phyloP scores from a whole-genome alignment of 1,140 invertebrate species.

The Dryas iulia region DNA sequence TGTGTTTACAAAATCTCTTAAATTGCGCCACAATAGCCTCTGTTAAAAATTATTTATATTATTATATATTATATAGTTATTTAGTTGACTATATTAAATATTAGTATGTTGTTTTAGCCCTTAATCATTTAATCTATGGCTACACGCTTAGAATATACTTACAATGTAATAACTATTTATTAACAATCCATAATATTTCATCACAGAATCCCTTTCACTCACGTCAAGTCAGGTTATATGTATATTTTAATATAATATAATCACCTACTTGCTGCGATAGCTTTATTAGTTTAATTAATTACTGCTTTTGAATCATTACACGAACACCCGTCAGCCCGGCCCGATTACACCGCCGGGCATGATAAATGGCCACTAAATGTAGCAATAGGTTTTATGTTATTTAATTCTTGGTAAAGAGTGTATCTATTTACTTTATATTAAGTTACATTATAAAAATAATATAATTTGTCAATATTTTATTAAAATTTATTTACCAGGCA shows the following conservation, averaged over 20 bases:
- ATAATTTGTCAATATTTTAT: background rate
- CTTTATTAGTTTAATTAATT: constrained; percentile 57
- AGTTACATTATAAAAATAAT: background rate
- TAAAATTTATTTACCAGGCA: background rate
- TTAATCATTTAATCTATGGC: background rate
- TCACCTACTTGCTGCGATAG: constrained; percentile 10
- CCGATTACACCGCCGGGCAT: constrained; percentile 45
- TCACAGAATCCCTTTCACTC: background rate
- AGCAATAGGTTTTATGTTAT: background rate
- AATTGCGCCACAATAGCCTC: too few relatives aligned
- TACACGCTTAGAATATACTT: background rate
- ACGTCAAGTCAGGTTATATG: background rate
- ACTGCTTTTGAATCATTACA: constrained; percentile 55
- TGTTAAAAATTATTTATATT: too few relatives aligned
- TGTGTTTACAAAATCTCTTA: too few relatives aligned
- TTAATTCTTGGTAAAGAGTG: background rate
- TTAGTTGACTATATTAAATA: too few relatives aligned
- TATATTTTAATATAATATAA: background rate
- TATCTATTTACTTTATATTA: background rate
- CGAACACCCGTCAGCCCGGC: constrained; percentile 34
- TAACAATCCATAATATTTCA: background rate
- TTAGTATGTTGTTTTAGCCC: too few relatives aligned
- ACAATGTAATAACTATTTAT: background rate
- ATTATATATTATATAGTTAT: too few relatives aligned
- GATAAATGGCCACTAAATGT: constrained; percentile 47